Percentiles rank a stretch among this genome's conserved stretches.
phyloP scores from a whole-genome alignment of 2,888 invertebrate genomes.

The Drosophila affinis region DNA sequence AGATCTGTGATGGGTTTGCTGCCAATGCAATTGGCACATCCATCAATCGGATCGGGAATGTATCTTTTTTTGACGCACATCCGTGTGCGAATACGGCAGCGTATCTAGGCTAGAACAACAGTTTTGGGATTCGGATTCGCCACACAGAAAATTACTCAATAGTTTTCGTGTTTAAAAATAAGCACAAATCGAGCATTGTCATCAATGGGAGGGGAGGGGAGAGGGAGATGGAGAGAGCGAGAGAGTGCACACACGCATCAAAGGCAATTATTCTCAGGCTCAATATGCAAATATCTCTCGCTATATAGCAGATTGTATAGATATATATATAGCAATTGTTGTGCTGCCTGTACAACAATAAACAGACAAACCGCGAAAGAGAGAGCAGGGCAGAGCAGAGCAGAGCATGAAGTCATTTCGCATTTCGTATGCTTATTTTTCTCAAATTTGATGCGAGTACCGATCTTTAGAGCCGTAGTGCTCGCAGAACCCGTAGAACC shows the following conservation, averaged over 20 bases:
- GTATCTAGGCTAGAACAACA: constrained; percentile 68
- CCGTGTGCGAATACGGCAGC: constrained; percentile 39
- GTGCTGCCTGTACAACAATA: constrained; percentile 69
- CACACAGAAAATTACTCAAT: constrained; percentile 59
- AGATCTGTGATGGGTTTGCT: constrained; percentile 5
- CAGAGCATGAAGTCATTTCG: constrained; percentile 72
- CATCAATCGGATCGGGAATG: constrained; percentile 3
- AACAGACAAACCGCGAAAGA: constrained; percentile 49
- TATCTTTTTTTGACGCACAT: constrained; percentile 66
- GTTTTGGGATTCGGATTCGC: constrained; percentile 21
- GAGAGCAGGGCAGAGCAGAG: constrained; percentile 28
- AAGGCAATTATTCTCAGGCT: constrained; percentile 60
- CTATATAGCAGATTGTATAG: constrained; percentile 11
- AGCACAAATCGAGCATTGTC: constrained; percentile 71
- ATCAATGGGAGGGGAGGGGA: constrained; percentile 36
- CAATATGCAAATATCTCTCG: constrained; percentile 54
- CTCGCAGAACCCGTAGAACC: background rate
- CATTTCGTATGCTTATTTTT: constrained; percentile 34
- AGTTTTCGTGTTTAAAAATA: constrained; percentile 70
- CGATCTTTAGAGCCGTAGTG: constrained; percentile 29
- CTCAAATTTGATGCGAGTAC: constrained; percentile 23
- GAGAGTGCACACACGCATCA: constrained; percentile 65
- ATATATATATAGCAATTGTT: constrained; percentile 39
- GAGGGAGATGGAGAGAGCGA: constrained; percentile 12
- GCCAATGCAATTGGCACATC: constrained; percentile 69